Evolutionary conservation across 2,888 invertebrate genomes (phyloP), one percentile per base, ranked within the genome.

Genomic region (Diadegma fenestrale): DNA sequence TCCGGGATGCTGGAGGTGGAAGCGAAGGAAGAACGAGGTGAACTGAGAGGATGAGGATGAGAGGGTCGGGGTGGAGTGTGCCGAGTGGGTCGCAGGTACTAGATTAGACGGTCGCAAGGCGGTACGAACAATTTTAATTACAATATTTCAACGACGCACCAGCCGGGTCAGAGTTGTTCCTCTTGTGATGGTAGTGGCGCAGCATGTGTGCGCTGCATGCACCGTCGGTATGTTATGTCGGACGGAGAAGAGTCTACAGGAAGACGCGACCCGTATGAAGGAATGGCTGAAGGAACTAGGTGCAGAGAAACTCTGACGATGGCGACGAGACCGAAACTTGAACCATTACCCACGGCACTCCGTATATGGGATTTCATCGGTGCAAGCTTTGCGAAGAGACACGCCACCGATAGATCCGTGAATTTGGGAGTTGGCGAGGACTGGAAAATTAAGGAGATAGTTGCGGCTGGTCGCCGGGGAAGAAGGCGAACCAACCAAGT

Each of bases 61-160:
- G 43, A 17, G 41, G 48, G 48, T n/a, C n/a, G 82, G 17, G 41
- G 51, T 19, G 33, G 22, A 41, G 63, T 75, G 69, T 69, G 45
- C 54, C 73, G 78, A 71, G 75, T 78, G 63, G 82, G 69, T 68
- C 45, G 69, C 6, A 19, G 30, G 22, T 37, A 76, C 54, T 37
- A 68, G 26, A 41, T 33, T 63, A 17, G 76, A 19, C 51, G 17
- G 63, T 37, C 68, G 68, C 43, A n/a, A 51, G 76, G 51, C 41
- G 64, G 69, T 78, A 81, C 73, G 85, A 87, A 87, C 88, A 86
- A 88, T 88, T 88, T 88, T 88, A 88, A 88, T 88, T 88, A 88
- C 88, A 87, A 88, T 88, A 88, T 88, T 87, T 88, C 84, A 88
- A 84, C 75, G 85, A 78, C 54, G 84, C 71, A 84, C 80, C 79